A percentile compares a stretch with the other conserved stretches of the same genome.
phyloP scores from a whole-genome alignment of 2,888 invertebrate genomes.

The Clostera curtula region DNA sequence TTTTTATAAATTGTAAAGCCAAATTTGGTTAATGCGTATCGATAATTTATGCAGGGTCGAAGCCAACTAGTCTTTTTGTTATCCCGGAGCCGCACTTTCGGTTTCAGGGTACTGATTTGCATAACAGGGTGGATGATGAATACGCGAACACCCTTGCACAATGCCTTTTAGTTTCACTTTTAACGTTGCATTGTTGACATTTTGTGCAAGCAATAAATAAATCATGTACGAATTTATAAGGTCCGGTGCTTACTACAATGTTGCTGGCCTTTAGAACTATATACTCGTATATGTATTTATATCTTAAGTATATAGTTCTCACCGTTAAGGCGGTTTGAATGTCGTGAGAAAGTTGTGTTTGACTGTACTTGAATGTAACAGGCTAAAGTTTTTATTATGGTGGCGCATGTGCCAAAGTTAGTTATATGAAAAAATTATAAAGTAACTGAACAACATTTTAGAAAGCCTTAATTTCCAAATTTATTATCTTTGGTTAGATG shows the following conservation, averaged over 20 bases:
- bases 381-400: no score
- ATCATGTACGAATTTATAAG: conserved; percentile 63
- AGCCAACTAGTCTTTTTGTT: conserved; percentile 49
- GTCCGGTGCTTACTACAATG: conserved; percentile 54
- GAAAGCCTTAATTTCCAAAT: no score
- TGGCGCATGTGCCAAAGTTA: no score
- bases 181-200: conserved; percentile 66
- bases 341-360: conserved; percentile 29
- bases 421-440: no score
- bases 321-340: conserved; percentile 14
- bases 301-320: conserved; percentile 13
- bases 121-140: conserved; percentile 62
- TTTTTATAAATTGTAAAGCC: conserved; percentile 41
- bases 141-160: conserved; percentile 53
- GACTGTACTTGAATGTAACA: no score
- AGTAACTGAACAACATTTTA: no score
- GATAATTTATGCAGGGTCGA: conserved; percentile 68
- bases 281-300: conserved; percentile 28
- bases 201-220: conserved; percentile 68
- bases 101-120: conserved; percentile 71
- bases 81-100: conserved; percentile 49
- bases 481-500: no score
- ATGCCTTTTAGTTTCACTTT: conserved; percentile 68
- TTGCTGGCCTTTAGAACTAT: conserved; percentile 35
- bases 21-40: conserved; percentile 67